Evolutionary conservation across 2,888 invertebrate genomes (phyloP).

Genomic region (Microdon myrmicae): DNA sequence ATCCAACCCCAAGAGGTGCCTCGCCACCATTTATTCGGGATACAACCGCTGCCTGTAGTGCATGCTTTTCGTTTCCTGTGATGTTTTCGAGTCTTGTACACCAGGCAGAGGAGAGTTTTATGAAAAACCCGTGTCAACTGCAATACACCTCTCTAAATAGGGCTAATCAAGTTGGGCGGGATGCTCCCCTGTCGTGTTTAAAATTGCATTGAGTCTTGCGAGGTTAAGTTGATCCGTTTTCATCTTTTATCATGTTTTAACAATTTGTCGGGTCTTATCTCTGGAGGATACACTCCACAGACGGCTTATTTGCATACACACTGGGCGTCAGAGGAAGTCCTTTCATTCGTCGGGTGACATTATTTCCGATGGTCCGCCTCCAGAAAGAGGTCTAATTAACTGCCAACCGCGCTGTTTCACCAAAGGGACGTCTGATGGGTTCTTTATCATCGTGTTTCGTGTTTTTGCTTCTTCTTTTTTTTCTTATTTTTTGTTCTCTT

Average conservation of each 20-base stretch:
- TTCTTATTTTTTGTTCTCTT: neutral
- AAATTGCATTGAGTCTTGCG: neutral
- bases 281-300: neutral
- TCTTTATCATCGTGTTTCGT: neutral
- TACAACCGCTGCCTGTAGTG: slow-evolving; percentile 20
- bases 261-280: slow-evolving; percentile 14
- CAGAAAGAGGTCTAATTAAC: slow-evolving; percentile 32
- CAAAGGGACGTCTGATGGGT: neutral
- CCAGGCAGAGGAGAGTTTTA: too few relatives aligned
- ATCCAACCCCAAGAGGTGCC: slow-evolving; percentile 10
- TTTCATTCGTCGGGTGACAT: slow-evolving; percentile 2
- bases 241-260: slow-evolving; percentile 9
- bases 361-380: slow-evolving; percentile 14
- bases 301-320: slow-evolving; percentile 6
- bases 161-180: slow-evolving; percentile 32
- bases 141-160: slow-evolving; percentile 20
- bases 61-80: slow-evolving; percentile 30
- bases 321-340: neutral
- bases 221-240: neutral
- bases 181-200: neutral
- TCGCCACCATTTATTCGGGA: slow-evolving; percentile 29
- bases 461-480: neutral
- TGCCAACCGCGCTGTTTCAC: slow-evolving; percentile 9
- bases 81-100: too few relatives aligned
- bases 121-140: slow-evolving; percentile 21